These are phyloP conservation scores for Ictalurus punctatus DNA, from an alignment of 2,113 vertebrate species.

Conservation along the genomic window DNA sequence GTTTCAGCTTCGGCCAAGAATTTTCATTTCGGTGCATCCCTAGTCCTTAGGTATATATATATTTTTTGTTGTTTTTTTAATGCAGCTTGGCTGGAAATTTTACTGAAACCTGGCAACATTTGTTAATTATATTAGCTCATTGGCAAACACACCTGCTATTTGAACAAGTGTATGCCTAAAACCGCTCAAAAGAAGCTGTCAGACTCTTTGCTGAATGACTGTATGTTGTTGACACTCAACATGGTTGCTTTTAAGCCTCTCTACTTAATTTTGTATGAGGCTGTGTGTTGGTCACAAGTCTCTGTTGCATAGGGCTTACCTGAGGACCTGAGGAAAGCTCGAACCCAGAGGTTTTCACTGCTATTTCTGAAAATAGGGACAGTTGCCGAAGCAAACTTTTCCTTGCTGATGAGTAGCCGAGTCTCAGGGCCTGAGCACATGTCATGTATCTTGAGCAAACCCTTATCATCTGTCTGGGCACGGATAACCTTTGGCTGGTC, in stretches of 20 bases:
- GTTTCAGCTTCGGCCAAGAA: too few species aligned
- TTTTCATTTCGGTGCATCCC: too few species aligned
- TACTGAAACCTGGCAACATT: background rate
- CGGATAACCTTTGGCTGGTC: slow-evolving; percentile 61
- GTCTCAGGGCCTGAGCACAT: slow-evolving; percentile 69
- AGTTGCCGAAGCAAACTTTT: slow-evolving; percentile 72
- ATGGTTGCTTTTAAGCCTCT: background rate
- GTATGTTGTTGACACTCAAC: background rate
- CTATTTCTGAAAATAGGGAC: slow-evolving; percentile 69
- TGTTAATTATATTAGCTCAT: background rate
- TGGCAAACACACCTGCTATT: background rate
- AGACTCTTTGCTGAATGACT: background rate
- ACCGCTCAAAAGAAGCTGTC: background rate
- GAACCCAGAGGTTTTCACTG: slow-evolving; percentile 69
- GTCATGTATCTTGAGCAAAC: slow-evolving; percentile 73
- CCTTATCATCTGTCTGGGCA: slow-evolving; percentile 71
- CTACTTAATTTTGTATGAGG: background rate
- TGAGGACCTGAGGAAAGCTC: slow-evolving; percentile 73
- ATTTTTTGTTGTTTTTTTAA: background rate
- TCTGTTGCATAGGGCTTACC: slow-evolving; percentile 70
- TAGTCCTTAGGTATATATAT: too few species aligned
- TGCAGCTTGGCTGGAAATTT: background rate
- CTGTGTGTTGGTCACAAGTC: background rate
- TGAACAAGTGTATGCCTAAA: background rate
- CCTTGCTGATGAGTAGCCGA: slow-evolving; percentile 72